Evolutionary conservation across 2,113 vertebrate species (phyloP), one percentile per base, ranked within the genome.

Genomic region (Nipponia nippon): DNA sequence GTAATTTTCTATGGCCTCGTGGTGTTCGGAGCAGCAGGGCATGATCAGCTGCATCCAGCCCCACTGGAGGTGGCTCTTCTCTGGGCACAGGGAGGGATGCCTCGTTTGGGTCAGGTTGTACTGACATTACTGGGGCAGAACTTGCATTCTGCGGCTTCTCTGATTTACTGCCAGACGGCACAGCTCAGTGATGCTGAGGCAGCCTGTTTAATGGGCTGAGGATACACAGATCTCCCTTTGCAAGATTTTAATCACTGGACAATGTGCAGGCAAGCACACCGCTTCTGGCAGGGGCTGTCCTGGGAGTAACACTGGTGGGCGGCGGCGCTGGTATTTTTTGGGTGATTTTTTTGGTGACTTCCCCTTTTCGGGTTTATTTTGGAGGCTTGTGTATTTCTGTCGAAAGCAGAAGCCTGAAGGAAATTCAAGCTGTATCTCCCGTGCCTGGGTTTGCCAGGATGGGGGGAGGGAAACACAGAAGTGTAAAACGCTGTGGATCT

Each of bases 1-100:
- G 13, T 10, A 1, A 30, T 30, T 8, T 32, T 23, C 17, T 42
- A 11, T 2, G n/a, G 20, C 34, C 49, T 55, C 3, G 0, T 32
- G 58, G n/a, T 47, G 62, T 52, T 38, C 1, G 30, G 61, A 71
- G 32, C 83, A 27, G 30, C 17, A 18, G 30, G 46, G 44, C 15
- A 30, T 1, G 16, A 49, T 15, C 27, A 21, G 53, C 13, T 1
- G 0, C 44, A 38, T 58, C 42, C 84, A 58, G n/a, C 34, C 59
- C 34, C 0, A 0, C 26, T 0, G 2, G 46, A 46, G 50, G 59
- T 59, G 27, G 18, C 25, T 80, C 10, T 84, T 27, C 5, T 7
- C 11, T 34, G 87, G 75, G 40, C 77, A 4, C 0, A 4, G 56
- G 38, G 36, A 52, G 52, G 27, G 70, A 44, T 72, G 49, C 15